phyloP scores from a whole-genome alignment of 2,888 invertebrate genomes.

The Andrena chrysosceles region DNA sequence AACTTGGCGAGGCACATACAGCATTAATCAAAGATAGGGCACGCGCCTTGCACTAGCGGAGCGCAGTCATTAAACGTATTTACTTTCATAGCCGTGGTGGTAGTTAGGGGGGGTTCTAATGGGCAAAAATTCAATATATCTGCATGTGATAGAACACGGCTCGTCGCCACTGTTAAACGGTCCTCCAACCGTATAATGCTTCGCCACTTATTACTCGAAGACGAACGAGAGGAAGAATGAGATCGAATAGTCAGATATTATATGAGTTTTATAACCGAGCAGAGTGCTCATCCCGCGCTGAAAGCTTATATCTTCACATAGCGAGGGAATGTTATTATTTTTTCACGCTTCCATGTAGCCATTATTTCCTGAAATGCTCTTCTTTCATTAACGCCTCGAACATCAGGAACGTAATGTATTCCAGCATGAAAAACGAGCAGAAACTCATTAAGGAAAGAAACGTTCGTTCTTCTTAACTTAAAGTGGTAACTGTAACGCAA shows the following conservation, averaged over 20 bases:
- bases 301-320: slow-evolving; percentile 33
- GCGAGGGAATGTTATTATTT: slow-evolving; percentile 50
- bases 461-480: not conserved
- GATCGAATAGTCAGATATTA: slow-evolving; percentile 73
- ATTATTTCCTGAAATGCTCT: slow-evolving; percentile 15
- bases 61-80: slow-evolving; percentile 81
- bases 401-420: not conserved
- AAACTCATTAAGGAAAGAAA: not conserved
- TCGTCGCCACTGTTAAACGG: slow-evolving; percentile 73
- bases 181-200: slow-evolving; percentile 69
- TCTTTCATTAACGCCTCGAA: not conserved
- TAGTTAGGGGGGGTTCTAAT: slow-evolving; percentile 63
- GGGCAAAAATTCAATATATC: slow-evolving; percentile 81
- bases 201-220: slow-evolving; percentile 69
- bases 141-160: slow-evolving; percentile 80
- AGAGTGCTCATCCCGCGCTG: slow-evolving; percentile 42
- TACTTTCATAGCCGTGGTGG: slow-evolving; percentile 75
- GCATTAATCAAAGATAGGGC: slow-evolving; percentile 74
- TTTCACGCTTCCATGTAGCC: slow-evolving; percentile 20
- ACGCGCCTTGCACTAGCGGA: slow-evolving; percentile 79
- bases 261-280: slow-evolving; percentile 73
- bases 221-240: slow-evolving; percentile 67
- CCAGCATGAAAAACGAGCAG: not conserved
- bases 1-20: slow-evolving; percentile 28
- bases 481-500: slow-evolving; percentile 2